Base-by-base conservation (phyloP, 2,113 vertebrate species). In the Paedocypris sp. region DNA sequence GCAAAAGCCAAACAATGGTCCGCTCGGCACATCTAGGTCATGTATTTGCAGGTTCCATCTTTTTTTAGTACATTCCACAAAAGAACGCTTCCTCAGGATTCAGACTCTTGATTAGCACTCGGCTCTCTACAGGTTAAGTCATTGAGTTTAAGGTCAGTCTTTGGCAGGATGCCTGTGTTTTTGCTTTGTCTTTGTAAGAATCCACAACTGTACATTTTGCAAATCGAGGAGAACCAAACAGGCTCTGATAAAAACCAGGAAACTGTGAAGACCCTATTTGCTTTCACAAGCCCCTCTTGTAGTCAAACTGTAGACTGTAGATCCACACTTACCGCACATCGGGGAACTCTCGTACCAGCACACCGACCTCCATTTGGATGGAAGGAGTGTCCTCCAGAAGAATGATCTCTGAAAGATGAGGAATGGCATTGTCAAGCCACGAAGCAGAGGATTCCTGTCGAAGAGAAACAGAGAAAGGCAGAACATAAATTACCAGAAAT, bases 291-390 rank as follows among this genome's bases (percentile, higher is more conserved):
- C 22, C 58, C 52, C 48, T 33, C 42, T 52, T 41, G 29, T 59
- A 58, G 49, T 72, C 65, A 60, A 43, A 31, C 64, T n/a, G n/a
- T n/a, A n/a, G n/a, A n/a, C n/a, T n/a, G n/a, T n/a, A n/a, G n/a
- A n/a, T n/a, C n/a, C n/a, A 46, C 6, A 57, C 84, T 75, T 75
- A 95, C 93, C 90, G 84, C 64, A 95, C 66, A 0, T 97, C 93
- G 0, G 93, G 93, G 74, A 92, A 97, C 76, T 92, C 91, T 1
- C 83, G 60, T 38, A 86, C 89, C 76, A 97, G 77, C 50, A 89
- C 80, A 0, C 83, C 91, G 1, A 94, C 91, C 77, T 95, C 92
- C 86, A 97, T 88, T 87, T 97, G 92, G 71, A 97, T 82, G 20
- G 91, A 89, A 0, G 90, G 86, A 1, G 82, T 85, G 73, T 95